Percentiles rank a stretch among this genome's conserved stretches.
Conservation (phyloP, 2,797 vertebrate species). For the Intellagama lesueurii region DNA sequence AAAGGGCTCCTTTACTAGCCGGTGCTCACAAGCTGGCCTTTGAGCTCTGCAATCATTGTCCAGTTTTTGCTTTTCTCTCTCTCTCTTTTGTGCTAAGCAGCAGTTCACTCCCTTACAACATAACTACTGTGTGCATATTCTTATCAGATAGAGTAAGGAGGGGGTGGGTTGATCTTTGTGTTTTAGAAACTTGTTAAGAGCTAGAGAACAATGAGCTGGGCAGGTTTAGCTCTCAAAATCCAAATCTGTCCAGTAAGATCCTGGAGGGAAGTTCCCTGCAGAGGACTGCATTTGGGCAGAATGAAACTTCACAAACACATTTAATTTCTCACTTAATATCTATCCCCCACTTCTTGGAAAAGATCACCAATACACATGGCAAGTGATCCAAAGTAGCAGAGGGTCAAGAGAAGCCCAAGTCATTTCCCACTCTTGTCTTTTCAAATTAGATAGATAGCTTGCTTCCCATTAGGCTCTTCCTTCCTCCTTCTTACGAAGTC, state of each 20-base stretch:
- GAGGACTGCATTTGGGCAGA: neutral
- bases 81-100: neutral
- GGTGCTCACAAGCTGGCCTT: constrained; percentile 10
- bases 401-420: no score
- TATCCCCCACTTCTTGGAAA: no score
- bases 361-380: no score
- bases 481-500: no score
- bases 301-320: neutral
- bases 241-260: neutral
- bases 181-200: neutral
- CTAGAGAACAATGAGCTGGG: neutral
- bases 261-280: neutral
- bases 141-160: constrained; percentile 7
- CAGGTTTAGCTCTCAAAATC: neutral
- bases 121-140: neutral
- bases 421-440: no score
- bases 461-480: no score
- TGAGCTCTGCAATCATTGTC: constrained; percentile 14
- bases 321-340: no score
- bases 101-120: neutral
- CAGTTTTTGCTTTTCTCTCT: neutral
- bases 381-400: no score
- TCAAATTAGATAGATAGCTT: no score
- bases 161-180: no score
- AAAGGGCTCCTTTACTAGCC: neutral